Evolutionary conservation across 2,797 vertebrate species (phyloP).

Genomic region (Gymnothorax reevesii): DNA sequence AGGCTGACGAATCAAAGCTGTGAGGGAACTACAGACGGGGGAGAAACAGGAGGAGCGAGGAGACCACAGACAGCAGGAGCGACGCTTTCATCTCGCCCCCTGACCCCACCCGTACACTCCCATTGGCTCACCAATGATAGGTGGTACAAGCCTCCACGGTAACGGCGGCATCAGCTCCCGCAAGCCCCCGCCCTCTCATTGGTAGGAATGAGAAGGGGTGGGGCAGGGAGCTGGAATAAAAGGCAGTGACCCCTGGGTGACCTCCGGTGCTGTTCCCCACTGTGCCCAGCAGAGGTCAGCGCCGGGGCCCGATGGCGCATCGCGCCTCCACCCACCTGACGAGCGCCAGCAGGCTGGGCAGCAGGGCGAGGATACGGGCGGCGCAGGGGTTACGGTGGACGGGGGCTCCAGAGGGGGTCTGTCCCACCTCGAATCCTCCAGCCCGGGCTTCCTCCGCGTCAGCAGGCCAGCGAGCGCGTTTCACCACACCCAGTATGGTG

Average conservation of each 20-base stretch:
- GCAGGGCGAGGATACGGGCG: slow-evolving; percentile 79
- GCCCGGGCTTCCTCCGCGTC: slow-evolving; percentile 87
- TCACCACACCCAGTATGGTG: slow-evolving; percentile 86
- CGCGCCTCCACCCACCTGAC: slow-evolving; percentile 77
- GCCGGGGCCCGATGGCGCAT: neutral
- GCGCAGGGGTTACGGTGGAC: slow-evolving; percentile 90
- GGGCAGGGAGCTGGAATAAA: neutral
- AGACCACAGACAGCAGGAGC: neutral
- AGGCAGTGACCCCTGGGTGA: slow-evolving; percentile 4
- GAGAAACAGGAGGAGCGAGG: neutral
- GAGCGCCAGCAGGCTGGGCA: slow-evolving; percentile 89
- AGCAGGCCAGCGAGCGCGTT: slow-evolving; percentile 86
- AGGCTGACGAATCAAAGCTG: slow-evolving; percentile 1
- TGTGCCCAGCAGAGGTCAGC: slow-evolving; percentile 31
- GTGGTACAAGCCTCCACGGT: neutral
- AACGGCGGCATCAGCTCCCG: neutral
- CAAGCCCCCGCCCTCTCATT: slow-evolving; percentile 27
- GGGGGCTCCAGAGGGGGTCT: slow-evolving; percentile 75
- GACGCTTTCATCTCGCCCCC: neutral
- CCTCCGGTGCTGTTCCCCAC: slow-evolving; percentile 21
- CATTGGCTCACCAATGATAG: slow-evolving; percentile 26
- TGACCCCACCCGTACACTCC: slow-evolving; percentile 22
- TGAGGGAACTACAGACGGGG: neutral
- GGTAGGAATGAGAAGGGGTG: slow-evolving; percentile 21
- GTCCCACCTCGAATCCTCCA: slow-evolving; percentile 86